Base-by-base conservation (phyloP, 2,113 vertebrate species). In the Hippocampus comes region DNA sequence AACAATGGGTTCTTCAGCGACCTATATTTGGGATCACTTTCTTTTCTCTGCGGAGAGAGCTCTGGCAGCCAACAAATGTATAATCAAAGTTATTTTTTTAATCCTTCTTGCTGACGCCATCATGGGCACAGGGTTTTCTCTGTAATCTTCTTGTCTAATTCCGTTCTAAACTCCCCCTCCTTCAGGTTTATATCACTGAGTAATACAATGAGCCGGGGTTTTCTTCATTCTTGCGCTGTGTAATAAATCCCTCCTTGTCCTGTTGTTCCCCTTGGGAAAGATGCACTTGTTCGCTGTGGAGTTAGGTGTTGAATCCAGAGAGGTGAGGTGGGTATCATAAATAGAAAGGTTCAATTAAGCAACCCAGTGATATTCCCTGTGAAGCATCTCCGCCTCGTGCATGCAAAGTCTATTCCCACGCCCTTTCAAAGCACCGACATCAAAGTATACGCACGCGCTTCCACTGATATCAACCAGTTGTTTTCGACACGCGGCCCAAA, bases 61-160 rank as follows among this genome's bases (percentile, higher is more conserved):
- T 87, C 72, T 85, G 77, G 61, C 79, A 83, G 87, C 84, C 85
- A 77, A 75, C 25, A 85, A 87, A 84, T 86, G 82, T 87, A 74
- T 75, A 77, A 6, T 77, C 48, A 70, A 81, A 81, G 77, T 83
- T 23, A 3, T 74, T 71, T 78, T 83, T 90, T 86, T 89, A 87
- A 90, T 90, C 89, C 82, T 83, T 79, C 79, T 63, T 80, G 63
- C 82, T 56, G 69, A 80, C 76, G 75, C 80, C 75, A 65, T 71
- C 73, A 79, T 67, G 76, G 75, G 75, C 12, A 73, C 59, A 70
- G 83, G 65, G 64, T 85, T 84, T 87, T 84, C 79, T 78, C 66
- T 79, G 75, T 89, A 92, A 92, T 92, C 89, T 90, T 83, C 57
- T 61, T 71, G 78, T 85, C 82, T 90, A 91, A 91, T 91, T 84